These are phyloP conservation scores for Fundulus diaphanus DNA, from an alignment of 2,797 vertebrate species.

Conservation along the genomic window DNA sequence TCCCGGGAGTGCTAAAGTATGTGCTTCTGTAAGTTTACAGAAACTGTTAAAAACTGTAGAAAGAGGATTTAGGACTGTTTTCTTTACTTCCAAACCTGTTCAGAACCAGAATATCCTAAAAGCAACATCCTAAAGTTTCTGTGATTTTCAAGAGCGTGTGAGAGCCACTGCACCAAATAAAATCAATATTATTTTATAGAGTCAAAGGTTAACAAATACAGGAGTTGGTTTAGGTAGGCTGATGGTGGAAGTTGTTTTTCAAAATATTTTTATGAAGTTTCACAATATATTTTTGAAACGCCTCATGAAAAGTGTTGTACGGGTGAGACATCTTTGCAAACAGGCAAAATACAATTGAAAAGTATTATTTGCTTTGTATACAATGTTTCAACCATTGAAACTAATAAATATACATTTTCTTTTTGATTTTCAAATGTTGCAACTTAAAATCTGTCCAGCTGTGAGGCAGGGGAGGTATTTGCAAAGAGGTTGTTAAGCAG, in stretches of 20 bases:
- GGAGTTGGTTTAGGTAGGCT: neutral
- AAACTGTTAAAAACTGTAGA: too few relatives aligned
- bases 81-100: too few relatives aligned
- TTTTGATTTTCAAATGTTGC: neutral
- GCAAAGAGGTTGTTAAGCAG: neutral
- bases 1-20: too few relatives aligned
- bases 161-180: too few relatives aligned
- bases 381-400: neutral
- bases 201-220: neutral
- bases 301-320: neutral
- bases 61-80: too few relatives aligned
- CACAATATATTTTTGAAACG: neutral
- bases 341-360: neutral
- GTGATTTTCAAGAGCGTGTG: too few relatives aligned
- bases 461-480: neutral
- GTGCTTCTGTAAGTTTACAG: too few relatives aligned
- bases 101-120: too few relatives aligned
- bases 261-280: neutral
- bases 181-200: neutral
- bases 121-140: too few relatives aligned
- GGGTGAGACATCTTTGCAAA: neutral
- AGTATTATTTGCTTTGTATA: neutral
- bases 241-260: neutral
- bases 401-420: neutral
- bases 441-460: neutral